Evolutionary conservation across 1,140 invertebrate species (phyloP), one percentile per base, ranked within the genome.

Genomic region (Pseudomyrmex sp.): DNA sequence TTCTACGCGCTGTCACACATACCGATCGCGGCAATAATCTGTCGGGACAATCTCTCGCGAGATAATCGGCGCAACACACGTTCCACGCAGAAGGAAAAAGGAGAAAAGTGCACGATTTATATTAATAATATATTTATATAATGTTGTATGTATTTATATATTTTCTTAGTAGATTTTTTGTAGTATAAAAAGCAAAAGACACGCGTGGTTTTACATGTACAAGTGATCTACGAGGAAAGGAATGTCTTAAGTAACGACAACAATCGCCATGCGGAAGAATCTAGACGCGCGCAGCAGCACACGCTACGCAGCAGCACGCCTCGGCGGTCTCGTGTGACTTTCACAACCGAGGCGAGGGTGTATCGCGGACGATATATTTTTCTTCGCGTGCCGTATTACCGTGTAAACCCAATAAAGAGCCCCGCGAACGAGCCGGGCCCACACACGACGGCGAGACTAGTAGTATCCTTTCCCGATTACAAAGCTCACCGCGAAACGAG

Each of bases 341-440:
- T 80, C 74, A 62, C 69, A 85, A 58, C 54, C 9, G 35, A 35
- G 35, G 26, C 54, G 54, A 83, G 52, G 69, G 62, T 87, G 68
- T 76, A 73, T 73, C 56, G 62, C 52, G 75, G 59, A 84, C 77
- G 82, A 88, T 88, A 88, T 88, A 87, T 88, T 88, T 88, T 88
- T 88, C 86, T 88, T 88, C 35, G 86, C 46, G 82, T 66, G 10
- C 83, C 52, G 62, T 88, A 88, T 88, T 83, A 82, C 83, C 86
- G 79, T 85, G 87, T 88, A 88, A 88, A 88, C 88, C 74, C 74
- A 83, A 89, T 89, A 89, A 89, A 89, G 88, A 84, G 83, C 84
- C 86, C 35, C 35, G 83, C 80, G 82, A 87, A 86, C 84, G 74
- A 86, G 83, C 83, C 77, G 74, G 70, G 35, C 35, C 86, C 88